Conservation (phyloP, 2,113 vertebrate genomes). For the Epinephelus lanceolatus region DNA sequence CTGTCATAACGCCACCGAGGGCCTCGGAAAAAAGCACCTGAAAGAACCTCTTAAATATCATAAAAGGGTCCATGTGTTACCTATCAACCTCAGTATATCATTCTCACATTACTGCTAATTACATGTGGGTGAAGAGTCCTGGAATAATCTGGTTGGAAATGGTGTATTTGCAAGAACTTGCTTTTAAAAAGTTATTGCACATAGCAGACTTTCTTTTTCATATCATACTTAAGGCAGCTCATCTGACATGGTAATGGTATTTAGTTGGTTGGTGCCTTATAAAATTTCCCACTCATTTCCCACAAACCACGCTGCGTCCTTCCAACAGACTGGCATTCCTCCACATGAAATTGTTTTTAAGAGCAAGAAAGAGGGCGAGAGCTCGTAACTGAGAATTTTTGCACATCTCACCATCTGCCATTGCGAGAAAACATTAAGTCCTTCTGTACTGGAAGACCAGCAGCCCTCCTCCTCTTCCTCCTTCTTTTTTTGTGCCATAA, state of each 20-base stretch:
- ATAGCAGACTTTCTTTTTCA: too few relatives aligned
- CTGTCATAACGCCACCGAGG: conserved; percentile 13
- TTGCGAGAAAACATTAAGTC: conserved; percentile 49
- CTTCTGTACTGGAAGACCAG: conserved; percentile 50
- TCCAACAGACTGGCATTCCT: conserved; percentile 12
- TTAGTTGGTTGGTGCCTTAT: not conserved
- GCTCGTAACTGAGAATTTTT: conserved; percentile 31
- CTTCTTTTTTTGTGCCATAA: conserved; percentile 24
- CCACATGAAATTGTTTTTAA: conserved; percentile 31
- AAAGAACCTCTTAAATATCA: conserved; percentile 7
- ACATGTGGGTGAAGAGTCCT: not conserved
- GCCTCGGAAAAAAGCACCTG: not conserved
- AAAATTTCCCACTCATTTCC: conserved; percentile 18
- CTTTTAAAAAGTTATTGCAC: not conserved
- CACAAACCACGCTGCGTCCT: not conserved
- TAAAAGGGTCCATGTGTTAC: conserved; percentile 1
- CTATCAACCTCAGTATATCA: conserved; percentile 6
- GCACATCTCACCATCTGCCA: conserved; percentile 69
- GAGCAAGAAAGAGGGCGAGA: conserved; percentile 28
- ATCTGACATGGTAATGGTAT: not conserved
- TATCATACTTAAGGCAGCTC: not conserved
- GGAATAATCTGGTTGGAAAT: not conserved
- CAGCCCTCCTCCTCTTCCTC: conserved; percentile 28
- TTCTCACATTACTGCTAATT: not conserved
- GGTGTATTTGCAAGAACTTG: not conserved